Evolutionary conservation across 2,888 invertebrate species (phyloP), one percentile per base, ranked within the genome.

Genomic region (Sphaerophoria taeniata): DNA sequence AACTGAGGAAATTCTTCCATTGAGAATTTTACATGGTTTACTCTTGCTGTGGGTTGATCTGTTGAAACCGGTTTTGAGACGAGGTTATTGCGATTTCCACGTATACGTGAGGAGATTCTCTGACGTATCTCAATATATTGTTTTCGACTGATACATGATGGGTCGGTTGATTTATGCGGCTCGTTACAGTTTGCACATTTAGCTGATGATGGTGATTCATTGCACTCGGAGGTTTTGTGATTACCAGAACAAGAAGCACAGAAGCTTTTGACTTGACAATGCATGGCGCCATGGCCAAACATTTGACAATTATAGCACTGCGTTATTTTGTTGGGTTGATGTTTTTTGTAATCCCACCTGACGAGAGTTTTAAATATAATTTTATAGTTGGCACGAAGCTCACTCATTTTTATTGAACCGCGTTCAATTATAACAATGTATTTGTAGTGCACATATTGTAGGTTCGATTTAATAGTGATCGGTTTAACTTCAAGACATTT

Each of bases 311-410:
- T 49, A n/a, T 49, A 49, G 24, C 49, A 49, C 6, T 24, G 49
- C 24, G 49, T 16, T 7, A 49, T 49, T 65, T 47, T 51, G 14
- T 67, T 67, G 4, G 51, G 65, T 33, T 49, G 51, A 11, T 51
- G 51, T 36, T 36, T 49, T 49, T 67, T 67, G 49, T 49, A 67
- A 34, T 67, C 67, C 51, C 51, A 67, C 36, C 36, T 67, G 2
- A 67, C 43, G 6, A 14, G 12, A 3, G 12, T 1, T 53, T 6
- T 7, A 31, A 43, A 4, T 69, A 43, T 3, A 36, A 11, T 53
- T 69, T 55, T 12, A 43, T 33, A 39, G 55, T 69, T 55, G 24
- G 24, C 24, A 24, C 24, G 24, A 24, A 24, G 24, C 24, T 24
- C 24, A 24, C 24, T 24, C 24, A 24, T 24, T 24, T 24, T 24